phyloP scores from a whole-genome alignment of 2,888 invertebrate species.

The Nomada lathburiana region DNA sequence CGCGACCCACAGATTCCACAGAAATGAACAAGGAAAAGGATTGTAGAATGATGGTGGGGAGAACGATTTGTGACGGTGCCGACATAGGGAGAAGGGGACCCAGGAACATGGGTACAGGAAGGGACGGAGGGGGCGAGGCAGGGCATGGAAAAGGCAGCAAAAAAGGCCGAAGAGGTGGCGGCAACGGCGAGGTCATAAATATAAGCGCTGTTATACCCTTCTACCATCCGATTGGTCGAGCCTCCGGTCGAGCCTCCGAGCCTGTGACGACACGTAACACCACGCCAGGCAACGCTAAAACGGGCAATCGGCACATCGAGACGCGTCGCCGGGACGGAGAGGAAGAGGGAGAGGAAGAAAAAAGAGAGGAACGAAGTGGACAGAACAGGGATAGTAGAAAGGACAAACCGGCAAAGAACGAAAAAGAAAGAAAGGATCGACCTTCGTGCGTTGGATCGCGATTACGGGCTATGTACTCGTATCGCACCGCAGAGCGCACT shows the following conservation, averaged over 20 bases:
- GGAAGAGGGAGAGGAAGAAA: constrained; percentile 7
- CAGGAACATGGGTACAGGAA: background rate
- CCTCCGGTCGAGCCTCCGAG: constrained; percentile 74
- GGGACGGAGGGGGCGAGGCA: background rate
- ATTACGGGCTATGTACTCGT: constrained; percentile 33
- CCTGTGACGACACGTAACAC: constrained; percentile 59
- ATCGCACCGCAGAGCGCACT: background rate
- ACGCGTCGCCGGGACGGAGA: background rate
- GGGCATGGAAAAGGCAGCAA: background rate
- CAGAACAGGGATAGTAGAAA: constrained; percentile 15
- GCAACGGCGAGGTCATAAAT: constrained; percentile 47
- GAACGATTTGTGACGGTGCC: background rate
- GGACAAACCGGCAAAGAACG: constrained; percentile 13
- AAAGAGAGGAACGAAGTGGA: constrained; percentile 18
- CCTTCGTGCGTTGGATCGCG: constrained; percentile 62
- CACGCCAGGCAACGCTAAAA: constrained; percentile 25
- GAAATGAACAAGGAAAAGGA: background rate
- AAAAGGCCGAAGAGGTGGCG: constrained; percentile 38
- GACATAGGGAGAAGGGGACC: background rate
- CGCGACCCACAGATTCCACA: background rate
- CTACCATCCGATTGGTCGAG: constrained; percentile 74
- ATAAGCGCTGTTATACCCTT: constrained; percentile 68
- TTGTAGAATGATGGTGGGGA: background rate
- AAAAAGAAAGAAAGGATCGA: constrained; percentile 54
- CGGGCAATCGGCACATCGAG: background rate